Percentiles rank a stretch among this genome's conserved stretches.
phyloP scores from a whole-genome alignment of 37 sponge, comb jelly and placozoan genomes.

The Eunapius fragilis region DNA sequence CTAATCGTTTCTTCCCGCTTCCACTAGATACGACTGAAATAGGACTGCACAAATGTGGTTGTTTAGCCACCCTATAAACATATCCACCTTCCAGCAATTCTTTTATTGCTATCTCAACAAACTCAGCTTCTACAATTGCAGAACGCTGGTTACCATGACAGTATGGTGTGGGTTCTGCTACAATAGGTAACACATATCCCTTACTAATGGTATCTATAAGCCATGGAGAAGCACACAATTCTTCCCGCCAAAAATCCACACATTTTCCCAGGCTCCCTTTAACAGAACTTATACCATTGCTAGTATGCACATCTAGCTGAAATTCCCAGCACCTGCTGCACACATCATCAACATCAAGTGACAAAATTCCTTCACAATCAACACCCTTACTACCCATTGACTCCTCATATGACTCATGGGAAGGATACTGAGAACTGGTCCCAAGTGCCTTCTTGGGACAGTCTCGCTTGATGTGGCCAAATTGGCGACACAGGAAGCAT shows the following conservation, averaged over 20 bases:
- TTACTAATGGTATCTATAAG: slow-evolving; percentile 10
- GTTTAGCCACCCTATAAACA: not conserved
- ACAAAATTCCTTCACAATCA: not conserved
- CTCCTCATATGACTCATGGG: not conserved
- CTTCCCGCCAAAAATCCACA: slow-evolving; percentile 5
- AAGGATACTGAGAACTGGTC: not conserved
- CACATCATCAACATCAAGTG: not conserved
- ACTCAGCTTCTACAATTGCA: slow-evolving; percentile 4
- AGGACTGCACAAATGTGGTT: slow-evolving; percentile 5
- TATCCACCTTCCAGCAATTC: not conserved
- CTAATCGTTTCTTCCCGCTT: slow-evolving; percentile 6
- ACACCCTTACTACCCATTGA: not conserved
- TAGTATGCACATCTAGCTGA: not conserved
- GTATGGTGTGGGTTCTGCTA: not conserved
- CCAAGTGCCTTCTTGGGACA: not conserved
- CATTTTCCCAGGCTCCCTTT: not conserved
- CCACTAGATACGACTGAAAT: slow-evolving; percentile 4
- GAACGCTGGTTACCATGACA: not conserved
- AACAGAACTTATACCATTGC: not conserved
- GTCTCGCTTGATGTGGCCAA: not conserved
- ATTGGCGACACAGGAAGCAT: not conserved
- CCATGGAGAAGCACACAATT: not conserved
- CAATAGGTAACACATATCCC: slow-evolving; percentile 9
- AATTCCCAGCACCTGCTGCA: not conserved
- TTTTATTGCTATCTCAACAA: slow-evolving; percentile 5